Conservation (phyloP, 2,888 invertebrate genomes). For the Lasioglossum vierecki region DNA sequence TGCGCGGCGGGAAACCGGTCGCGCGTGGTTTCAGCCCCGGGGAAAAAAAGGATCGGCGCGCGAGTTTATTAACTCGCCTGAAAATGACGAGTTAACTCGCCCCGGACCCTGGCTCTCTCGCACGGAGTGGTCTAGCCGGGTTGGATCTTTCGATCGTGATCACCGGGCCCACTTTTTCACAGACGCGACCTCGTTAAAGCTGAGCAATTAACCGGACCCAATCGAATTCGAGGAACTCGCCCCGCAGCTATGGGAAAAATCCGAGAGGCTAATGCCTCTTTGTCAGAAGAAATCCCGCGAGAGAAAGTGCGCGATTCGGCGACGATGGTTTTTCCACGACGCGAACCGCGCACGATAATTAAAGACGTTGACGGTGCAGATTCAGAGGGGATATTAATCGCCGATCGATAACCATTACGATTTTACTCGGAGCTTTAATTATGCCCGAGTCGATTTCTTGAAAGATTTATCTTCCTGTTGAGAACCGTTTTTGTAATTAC, state of each 20-base stretch:
- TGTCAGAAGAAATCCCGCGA: background rate
- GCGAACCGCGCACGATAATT: background rate
- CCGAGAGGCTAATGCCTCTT: background rate
- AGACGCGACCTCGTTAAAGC: background rate
- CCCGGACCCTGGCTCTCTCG: conserved; percentile 12
- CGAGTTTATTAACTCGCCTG: conserved; percentile 41
- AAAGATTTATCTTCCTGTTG: background rate
- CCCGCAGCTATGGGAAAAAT: background rate
- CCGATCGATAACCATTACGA: background rate
- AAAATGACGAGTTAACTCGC: conserved; percentile 35
- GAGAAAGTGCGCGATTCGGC: background rate
- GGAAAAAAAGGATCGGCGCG: conserved; percentile 7
- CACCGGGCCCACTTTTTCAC: conserved; percentile 13
- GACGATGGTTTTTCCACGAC: background rate
- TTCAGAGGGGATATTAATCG: background rate
- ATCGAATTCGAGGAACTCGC: conserved; percentile 1
- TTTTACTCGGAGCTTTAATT: background rate
- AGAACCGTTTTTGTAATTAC: background rate
- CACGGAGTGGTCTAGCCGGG: conserved; percentile 9
- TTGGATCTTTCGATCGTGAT: conserved; percentile 8
- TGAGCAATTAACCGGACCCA: conserved; percentile 2
- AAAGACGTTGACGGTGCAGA: background rate
- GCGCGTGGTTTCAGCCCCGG: conserved; percentile 1
- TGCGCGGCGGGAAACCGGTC: conserved; percentile 24
- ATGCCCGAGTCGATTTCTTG: background rate